Evolutionary conservation across 1,140 invertebrate species (phyloP).

Genomic region (Drosophila persimilis): DNA sequence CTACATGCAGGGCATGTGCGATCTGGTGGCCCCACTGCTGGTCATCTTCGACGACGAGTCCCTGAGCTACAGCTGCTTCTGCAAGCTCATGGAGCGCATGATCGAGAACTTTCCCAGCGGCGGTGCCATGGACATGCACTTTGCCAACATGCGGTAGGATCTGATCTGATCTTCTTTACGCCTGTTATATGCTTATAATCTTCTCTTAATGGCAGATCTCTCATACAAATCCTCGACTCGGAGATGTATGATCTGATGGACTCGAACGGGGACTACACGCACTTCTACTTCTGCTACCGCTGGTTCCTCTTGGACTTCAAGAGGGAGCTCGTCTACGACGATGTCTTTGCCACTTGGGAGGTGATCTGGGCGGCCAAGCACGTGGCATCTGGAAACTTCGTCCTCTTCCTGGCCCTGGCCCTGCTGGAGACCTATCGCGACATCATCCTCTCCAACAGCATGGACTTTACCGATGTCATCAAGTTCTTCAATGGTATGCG

Average conservation of each 20-base stretch:
- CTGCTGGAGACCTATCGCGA: slow-evolving; percentile 96
- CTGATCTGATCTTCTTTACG: too few species aligned
- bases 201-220: slow-evolving; percentile 83
- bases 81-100: slow-evolving; percentile 94
- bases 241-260: slow-evolving; percentile 98
- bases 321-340: slow-evolving; percentile 94
- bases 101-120: slow-evolving; percentile 96
- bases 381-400: slow-evolving; percentile 94
- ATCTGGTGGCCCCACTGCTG: slow-evolving; percentile 95
- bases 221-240: slow-evolving; percentile 94
- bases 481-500: slow-evolving; percentile 96
- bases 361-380: slow-evolving; percentile 96
- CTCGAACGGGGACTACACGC: slow-evolving; percentile 96
- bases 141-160: slow-evolving; percentile 94
- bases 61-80: slow-evolving; percentile 95
- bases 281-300: slow-evolving; percentile 98
- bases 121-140: slow-evolving; percentile 96
- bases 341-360: slow-evolving; percentile 97
- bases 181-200: too few species aligned
- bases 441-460: slow-evolving; percentile 96
- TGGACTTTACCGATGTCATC: slow-evolving; percentile 99
- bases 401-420: slow-evolving; percentile 95
- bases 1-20: slow-evolving; percentile 97
- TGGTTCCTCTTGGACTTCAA: slow-evolving; percentile 92
- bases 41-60: slow-evolving; percentile 97